phyloP scores from a whole-genome alignment of 2,113 vertebrate species.

The Pituophis catenifer region DNA sequence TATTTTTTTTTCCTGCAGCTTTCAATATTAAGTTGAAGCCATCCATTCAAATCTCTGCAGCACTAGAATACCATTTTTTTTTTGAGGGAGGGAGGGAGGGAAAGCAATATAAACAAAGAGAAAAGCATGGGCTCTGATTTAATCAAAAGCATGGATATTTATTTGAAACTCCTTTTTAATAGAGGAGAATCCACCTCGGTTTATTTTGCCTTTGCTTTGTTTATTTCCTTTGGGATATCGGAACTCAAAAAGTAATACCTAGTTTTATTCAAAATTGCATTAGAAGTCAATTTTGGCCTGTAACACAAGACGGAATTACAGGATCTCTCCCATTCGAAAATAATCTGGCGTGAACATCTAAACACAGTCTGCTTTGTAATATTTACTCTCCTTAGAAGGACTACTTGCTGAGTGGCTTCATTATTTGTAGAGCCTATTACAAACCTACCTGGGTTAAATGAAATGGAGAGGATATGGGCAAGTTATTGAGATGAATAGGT shows the following conservation, averaged over 20 bases:
- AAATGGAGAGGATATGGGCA: not conserved
- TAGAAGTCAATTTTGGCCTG: slow-evolving; percentile 15
- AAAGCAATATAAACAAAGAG: not conserved
- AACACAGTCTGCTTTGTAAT: not conserved
- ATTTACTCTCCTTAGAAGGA: not conserved
- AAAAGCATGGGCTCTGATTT: slow-evolving; percentile 1
- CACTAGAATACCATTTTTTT: not conserved
- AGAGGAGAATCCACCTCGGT: not conserved
- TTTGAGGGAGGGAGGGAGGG: not conserved
- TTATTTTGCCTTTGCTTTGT: slow-evolving; percentile 16
- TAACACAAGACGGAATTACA: not conserved
- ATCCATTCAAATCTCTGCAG: not conserved
- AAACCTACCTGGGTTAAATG: not conserved
- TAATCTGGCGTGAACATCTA: not conserved
- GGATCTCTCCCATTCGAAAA: not conserved
- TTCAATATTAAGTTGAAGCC: not conserved
- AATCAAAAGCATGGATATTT: slow-evolving; percentile 7
- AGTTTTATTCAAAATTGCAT: slow-evolving; percentile 17
- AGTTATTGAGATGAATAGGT: not conserved
- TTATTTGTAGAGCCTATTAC: not conserved
- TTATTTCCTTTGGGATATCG: slow-evolving; percentile 7
- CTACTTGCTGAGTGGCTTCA: not conserved
- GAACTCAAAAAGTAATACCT: slow-evolving; percentile 4
- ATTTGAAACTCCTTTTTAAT: slow-evolving; percentile 2
- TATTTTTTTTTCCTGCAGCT: not conserved